Percentiles rank a stretch among this genome's conserved stretches.
Conservation (phyloP, 2,888 invertebrate species). For the Agriopis leucophaearia region DNA sequence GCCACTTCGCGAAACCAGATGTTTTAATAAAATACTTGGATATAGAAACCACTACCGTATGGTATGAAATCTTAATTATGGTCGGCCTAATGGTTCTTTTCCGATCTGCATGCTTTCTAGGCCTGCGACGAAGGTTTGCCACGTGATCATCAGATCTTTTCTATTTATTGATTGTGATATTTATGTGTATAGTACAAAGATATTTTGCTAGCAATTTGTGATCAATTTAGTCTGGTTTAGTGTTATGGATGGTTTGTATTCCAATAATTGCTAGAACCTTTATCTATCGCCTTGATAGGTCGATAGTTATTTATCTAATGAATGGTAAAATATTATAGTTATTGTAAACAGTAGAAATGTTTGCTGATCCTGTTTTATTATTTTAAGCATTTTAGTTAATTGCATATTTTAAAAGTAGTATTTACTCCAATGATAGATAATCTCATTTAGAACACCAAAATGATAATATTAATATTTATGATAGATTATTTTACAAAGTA, state of each 20-base stretch:
- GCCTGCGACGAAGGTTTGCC: slow-evolving; percentile 84
- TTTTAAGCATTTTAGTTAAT: slow-evolving; percentile 1
- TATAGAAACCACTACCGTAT: slow-evolving; percentile 85
- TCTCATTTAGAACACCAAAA: slow-evolving; percentile 2
- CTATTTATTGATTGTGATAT: slow-evolving; percentile 40
- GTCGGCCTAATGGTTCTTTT: slow-evolving; percentile 84
- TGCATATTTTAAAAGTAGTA: not conserved
- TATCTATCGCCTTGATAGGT: slow-evolving; percentile 6
- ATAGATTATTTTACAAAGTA: not conserved
- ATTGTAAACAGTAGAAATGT: not conserved
- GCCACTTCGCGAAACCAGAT: slow-evolving; percentile 89
- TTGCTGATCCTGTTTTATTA: slow-evolving; percentile 16
- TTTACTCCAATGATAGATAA: not conserved
- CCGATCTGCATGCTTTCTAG: slow-evolving; percentile 85
- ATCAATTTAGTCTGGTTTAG: slow-evolving; percentile 26
- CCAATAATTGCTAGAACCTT: slow-evolving; percentile 2
- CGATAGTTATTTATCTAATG: slow-evolving; percentile 1
- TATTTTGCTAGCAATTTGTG: slow-evolving; percentile 36
- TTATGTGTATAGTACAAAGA: slow-evolving; percentile 46
- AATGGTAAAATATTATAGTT: not conserved
- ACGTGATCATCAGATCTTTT: slow-evolving; percentile 63
- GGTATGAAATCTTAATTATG: slow-evolving; percentile 85
- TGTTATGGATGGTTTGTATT: slow-evolving; percentile 11
- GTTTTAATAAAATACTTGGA: slow-evolving; percentile 87
- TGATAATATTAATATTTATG: not conserved